Conservation (phyloP, 1,140 invertebrate genomes). For the Lucilia sericata region DNA sequence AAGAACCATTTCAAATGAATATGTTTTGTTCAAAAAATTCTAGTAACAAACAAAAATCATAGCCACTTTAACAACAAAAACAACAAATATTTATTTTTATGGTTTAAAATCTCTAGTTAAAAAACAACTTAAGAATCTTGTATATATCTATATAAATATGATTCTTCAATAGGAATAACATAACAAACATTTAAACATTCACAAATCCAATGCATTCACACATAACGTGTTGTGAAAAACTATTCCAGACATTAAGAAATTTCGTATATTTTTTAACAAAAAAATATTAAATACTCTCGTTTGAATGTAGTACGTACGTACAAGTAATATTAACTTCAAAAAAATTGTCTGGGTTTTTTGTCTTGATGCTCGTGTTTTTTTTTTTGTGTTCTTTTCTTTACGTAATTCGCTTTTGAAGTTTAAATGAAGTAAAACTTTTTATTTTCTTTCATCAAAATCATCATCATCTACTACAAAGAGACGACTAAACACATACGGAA, state of each 20-base stretch:
- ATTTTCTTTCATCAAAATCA: constrained; percentile 12
- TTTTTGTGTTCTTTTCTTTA: constrained; percentile 2
- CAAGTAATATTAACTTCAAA: constrained; percentile 28
- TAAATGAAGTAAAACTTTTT: constrained; percentile 17
- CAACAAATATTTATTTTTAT: too few species aligned
- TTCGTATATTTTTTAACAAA: constrained; percentile 49
- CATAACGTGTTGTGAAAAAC: constrained; percentile 52
- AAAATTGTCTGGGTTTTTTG: constrained; percentile 10
- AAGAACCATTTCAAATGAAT: neutral
- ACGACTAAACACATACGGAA: neutral
- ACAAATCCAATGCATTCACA: too few species aligned
- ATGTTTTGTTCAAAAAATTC: neutral
- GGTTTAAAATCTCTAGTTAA: too few species aligned
- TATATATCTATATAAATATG: too few species aligned
- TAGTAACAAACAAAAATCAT: neutral
- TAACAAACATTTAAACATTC: too few species aligned
- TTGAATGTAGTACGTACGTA: neutral
- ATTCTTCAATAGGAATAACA: too few species aligned
- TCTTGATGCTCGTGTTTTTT: neutral
- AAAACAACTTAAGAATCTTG: too few species aligned
- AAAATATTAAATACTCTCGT: neutral
- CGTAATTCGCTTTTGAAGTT: constrained; percentile 27
- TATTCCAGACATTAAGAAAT: constrained; percentile 62
- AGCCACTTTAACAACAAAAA: too few species aligned
- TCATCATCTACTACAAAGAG: neutral